These are phyloP conservation scores for Drosophila kambysellisi DNA, from an alignment of 2,888 invertebrate species.

Conservation along the genomic window DNA sequence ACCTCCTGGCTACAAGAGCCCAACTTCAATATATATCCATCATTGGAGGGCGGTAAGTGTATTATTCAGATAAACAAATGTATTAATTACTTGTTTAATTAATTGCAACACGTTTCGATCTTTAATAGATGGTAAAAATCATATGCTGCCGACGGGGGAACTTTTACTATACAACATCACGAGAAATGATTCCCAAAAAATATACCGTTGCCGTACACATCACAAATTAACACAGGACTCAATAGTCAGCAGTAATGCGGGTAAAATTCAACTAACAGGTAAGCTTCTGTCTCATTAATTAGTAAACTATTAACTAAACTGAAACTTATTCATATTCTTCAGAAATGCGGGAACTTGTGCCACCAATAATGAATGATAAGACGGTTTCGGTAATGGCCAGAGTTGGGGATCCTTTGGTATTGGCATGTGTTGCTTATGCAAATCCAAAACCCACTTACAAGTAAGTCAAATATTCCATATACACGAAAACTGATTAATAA, in stretches of 20 bases:
- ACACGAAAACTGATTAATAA: neutral
- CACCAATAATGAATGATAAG: conserved; percentile 87
- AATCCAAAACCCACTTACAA: conserved; percentile 87
- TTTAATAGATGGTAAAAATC: conserved; percentile 87
- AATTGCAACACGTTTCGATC: neutral
- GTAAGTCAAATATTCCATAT: conserved; percentile 82
- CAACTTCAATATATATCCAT: conserved; percentile 87
- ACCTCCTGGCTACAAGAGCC: conserved; percentile 87
- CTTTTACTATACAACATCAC: conserved; percentile 87
- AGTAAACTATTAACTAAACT: neutral
- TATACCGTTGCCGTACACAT: conserved; percentile 87
- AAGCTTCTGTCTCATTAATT: conserved; percentile 25
- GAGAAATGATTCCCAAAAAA: conserved; percentile 86
- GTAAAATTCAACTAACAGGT: conserved; percentile 87
- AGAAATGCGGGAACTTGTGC: conserved; percentile 87
- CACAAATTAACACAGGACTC: conserved; percentile 88
- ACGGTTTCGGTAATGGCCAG: conserved; percentile 85
- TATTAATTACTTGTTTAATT: neutral
- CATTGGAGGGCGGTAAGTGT: conserved; percentile 86
- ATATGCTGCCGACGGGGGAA: conserved; percentile 87
- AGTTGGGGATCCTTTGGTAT: conserved; percentile 86
- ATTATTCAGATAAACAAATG: neutral
- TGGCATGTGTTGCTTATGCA: conserved; percentile 88
- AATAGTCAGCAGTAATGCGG: conserved; percentile 87
- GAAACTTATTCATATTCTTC: conserved; percentile 1